These are phyloP conservation scores for Anodontia alba DNA, from an alignment of 2,888 invertebrate genomes.

Conservation along the genomic window DNA sequence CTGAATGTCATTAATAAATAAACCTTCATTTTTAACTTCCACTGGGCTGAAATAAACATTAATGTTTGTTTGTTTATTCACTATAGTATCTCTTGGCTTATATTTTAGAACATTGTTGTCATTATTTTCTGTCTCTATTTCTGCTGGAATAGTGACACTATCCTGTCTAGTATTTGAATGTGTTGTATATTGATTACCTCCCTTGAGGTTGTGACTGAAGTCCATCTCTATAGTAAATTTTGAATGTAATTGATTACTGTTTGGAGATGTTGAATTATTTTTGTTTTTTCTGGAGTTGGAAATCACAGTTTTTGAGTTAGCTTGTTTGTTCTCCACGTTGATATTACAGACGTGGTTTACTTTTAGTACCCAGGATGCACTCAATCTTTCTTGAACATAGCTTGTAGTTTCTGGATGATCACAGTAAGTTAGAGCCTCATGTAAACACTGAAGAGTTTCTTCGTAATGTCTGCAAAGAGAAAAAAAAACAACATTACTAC, in stretches of 20 bases:
- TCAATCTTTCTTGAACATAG: constrained; percentile 61
- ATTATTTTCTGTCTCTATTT: background rate
- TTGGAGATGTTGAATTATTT: background rate
- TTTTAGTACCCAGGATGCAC: constrained; percentile 62
- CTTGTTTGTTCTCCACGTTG: constrained; percentile 22
- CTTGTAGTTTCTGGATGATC: constrained; percentile 49
- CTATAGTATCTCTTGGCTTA: background rate
- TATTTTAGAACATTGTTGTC: background rate
- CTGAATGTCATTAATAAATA: background rate
- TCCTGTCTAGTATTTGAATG: background rate
- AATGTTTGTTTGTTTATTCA: constrained; percentile 1
- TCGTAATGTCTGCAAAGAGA: constrained; percentile 67
- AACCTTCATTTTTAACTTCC: background rate
- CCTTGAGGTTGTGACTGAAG: background rate
- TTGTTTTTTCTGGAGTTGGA: background rate
- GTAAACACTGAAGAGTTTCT: constrained; percentile 65
- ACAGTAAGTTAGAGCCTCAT: constrained; percentile 62
- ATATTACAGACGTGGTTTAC: constrained; percentile 66
- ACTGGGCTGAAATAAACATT: background rate
- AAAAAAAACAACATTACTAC: constrained; percentile 14
- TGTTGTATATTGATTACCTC: background rate
- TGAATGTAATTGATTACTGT: background rate
- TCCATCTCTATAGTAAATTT: background rate
- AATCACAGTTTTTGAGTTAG: background rate
- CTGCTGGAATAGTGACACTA: background rate